phyloP scores from a whole-genome alignment of 1,140 invertebrate species.

The Pseudobourletiella spinata region DNA sequence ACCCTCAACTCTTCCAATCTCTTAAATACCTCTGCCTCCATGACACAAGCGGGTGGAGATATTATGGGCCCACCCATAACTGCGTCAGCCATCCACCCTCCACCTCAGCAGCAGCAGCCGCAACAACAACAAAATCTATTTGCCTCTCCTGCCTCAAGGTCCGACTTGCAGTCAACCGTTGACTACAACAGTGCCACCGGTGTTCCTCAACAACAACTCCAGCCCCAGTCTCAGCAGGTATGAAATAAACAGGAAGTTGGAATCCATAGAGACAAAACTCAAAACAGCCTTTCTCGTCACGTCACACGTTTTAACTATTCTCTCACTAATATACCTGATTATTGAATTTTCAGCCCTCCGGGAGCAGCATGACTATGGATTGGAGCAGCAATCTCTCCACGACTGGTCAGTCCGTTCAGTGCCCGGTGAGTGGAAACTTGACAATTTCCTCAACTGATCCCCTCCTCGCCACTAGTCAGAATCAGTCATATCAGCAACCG shows the following conservation, averaged over 20 bases:
- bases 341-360: too few species aligned
- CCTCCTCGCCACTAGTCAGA: constrained; percentile 15
- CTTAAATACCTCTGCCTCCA: background rate
- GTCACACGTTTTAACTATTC: too few species aligned
- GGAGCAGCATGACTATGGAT: too few species aligned
- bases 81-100: background rate
- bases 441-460: constrained; percentile 15
- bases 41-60: background rate
- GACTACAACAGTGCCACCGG: too few species aligned
- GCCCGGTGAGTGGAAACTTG: constrained; percentile 20
- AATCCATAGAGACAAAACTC: too few species aligned
- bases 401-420: constrained; percentile 14
- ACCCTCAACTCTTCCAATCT: background rate
- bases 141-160: background rate
- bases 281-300: too few species aligned
- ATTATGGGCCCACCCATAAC: background rate
- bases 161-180: constrained; percentile 1
- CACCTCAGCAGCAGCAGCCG: constrained; percentile 25
- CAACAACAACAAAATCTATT: constrained; percentile 9
- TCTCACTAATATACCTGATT: too few species aligned
- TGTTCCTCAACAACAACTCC: constrained; percentile 14
- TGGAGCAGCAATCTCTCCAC: constrained; percentile 21
- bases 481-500: constrained; percentile 24
- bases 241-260: too few species aligned
- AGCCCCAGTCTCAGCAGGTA: too few species aligned